These are phyloP conservation scores for Biston betularia DNA, from an alignment of 2,888 invertebrate species.

Conservation along the genomic window DNA sequence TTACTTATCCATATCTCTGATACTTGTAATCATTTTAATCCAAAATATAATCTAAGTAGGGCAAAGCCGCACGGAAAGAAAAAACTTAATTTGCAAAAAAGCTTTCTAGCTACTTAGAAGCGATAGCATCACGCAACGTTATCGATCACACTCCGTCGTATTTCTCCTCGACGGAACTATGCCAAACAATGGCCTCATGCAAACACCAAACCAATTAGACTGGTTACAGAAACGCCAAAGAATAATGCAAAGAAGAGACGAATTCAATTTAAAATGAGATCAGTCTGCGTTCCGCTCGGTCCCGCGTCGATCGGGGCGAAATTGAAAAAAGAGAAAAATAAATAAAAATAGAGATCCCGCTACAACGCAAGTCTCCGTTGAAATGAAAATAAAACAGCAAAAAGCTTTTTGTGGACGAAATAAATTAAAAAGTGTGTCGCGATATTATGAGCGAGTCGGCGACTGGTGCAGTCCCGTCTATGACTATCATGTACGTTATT, in stretches of 20 bases:
- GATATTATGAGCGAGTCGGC: slow-evolving; percentile 74
- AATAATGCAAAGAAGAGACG: slow-evolving; percentile 77
- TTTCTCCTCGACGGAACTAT: slow-evolving; percentile 63
- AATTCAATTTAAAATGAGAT: slow-evolving; percentile 84
- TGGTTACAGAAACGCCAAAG: slow-evolving; percentile 70
- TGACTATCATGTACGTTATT: slow-evolving; percentile 61
- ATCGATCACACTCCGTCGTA: slow-evolving; percentile 65
- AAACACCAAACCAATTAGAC: slow-evolving; percentile 81
- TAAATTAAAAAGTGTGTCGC: slow-evolving; percentile 85
- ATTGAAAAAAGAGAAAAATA: slow-evolving; percentile 81
- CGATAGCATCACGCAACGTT: slow-evolving; percentile 71
- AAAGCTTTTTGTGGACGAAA: slow-evolving; percentile 85
- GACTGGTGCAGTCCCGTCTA: slow-evolving; percentile 52
- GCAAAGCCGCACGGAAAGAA: slow-evolving; percentile 52
- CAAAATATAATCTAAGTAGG: slow-evolving; percentile 40
- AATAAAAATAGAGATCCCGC: slow-evolving; percentile 86
- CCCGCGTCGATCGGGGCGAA: slow-evolving; percentile 81
- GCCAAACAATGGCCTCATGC: slow-evolving; percentile 74
- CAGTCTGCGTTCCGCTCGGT: slow-evolving; percentile 80
- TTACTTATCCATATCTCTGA: neutral
- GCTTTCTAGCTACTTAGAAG: slow-evolving; percentile 68
- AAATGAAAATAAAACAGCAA: slow-evolving; percentile 84
- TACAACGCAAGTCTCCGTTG: slow-evolving; percentile 85
- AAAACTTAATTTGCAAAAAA: slow-evolving; percentile 74
- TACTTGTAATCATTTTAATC: slow-evolving; percentile 19